Conservation (phyloP, 1,140 invertebrate genomes). For the Calliopsis andreniformis region DNA sequence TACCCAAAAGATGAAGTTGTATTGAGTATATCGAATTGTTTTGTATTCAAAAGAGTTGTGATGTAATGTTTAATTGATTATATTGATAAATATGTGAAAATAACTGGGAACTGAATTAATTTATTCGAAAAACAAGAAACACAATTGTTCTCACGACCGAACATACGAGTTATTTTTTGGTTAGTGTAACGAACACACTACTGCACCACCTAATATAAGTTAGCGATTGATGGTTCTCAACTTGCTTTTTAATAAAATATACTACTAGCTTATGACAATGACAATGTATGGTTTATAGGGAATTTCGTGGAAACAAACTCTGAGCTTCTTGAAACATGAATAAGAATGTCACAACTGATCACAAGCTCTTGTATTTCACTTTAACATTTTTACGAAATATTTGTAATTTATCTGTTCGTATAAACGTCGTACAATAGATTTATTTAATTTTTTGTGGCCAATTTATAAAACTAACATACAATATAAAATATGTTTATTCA, state of each 20-base stretch:
- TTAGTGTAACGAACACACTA: background rate
- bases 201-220: background rate
- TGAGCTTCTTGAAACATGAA: too few species aligned
- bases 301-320: slow-evolving; percentile 1
- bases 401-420: too few species aligned
- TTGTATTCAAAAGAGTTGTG: background rate
- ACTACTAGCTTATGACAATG: background rate
- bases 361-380: too few species aligned
- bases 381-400: too few species aligned
- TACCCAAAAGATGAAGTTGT: background rate
- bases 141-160: too few species aligned
- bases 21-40: background rate
- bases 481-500: background rate
- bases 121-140: background rate
- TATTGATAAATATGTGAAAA: too few species aligned
- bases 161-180: slow-evolving; percentile 3
- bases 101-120: too few species aligned
- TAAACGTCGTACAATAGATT: too few species aligned
- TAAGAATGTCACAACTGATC: too few species aligned
- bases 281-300: background rate
- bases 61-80: background rate
- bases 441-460: background rate
- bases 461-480: background rate
- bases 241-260: background rate
- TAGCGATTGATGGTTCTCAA: slow-evolving; percentile 26